Conservation (phyloP, 2,113 vertebrate genomes). For the Vulpes lagopus region DNA sequence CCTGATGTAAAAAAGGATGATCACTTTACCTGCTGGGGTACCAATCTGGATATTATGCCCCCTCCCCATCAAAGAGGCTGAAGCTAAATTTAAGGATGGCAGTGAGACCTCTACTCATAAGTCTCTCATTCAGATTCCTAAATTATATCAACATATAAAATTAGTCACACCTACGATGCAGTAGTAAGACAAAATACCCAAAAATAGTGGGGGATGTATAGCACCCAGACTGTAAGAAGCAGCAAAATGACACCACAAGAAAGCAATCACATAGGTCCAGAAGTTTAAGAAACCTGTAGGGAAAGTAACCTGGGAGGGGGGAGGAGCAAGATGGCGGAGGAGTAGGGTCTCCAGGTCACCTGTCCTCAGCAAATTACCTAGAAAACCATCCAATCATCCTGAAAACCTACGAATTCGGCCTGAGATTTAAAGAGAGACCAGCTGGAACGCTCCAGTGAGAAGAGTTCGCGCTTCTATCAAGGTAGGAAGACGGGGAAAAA, state of each 20-base stretch:
- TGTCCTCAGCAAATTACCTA: too few species aligned
- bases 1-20: neutral
- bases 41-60: too few species aligned
- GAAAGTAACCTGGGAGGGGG: neutral
- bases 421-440: too few species aligned
- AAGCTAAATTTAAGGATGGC: neutral
- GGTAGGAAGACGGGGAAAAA: too few species aligned
- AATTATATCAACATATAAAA: too few species aligned
- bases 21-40: too few species aligned
- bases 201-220: neutral
- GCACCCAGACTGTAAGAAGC: neutral
- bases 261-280: neutral
- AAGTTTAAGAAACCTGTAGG: neutral
- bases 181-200: neutral
- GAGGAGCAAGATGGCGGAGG: too few species aligned
- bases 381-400: too few species aligned
- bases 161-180: neutral
- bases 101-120: neutral
- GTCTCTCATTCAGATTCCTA: neutral
- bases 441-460: too few species aligned
- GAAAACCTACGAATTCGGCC: too few species aligned
- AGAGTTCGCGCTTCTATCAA: too few species aligned
- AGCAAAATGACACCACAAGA: neutral
- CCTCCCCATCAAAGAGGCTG: neutral
- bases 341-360: too few species aligned